Conservation (phyloP, 2,113 vertebrate species). For the Hydropotes inermis region DNA sequence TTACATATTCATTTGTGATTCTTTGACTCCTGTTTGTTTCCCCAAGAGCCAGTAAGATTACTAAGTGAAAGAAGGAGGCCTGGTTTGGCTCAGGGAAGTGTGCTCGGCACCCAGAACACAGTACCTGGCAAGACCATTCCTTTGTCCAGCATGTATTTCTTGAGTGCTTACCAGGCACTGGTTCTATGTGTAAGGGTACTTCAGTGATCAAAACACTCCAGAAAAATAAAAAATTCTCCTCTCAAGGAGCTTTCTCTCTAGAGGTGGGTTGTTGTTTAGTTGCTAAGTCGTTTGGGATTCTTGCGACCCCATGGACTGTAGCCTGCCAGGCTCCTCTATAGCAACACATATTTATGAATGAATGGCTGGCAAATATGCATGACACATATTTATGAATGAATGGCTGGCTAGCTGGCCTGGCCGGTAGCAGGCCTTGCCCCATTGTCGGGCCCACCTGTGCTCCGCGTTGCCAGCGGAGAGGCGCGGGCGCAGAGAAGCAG, state of each 20-base stretch:
- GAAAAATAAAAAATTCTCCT: neutral
- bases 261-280: neutral
- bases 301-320: neutral
- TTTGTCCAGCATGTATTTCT: neutral
- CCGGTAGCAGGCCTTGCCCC: neutral
- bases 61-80: neutral
- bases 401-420: neutral
- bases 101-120: neutral
- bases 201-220: neutral
- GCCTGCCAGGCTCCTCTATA: neutral
- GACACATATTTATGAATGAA: neutral
- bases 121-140: neutral
- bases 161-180: neutral
- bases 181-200: neutral
- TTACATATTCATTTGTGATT: neutral
- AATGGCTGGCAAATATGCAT: neutral
- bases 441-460: conserved; percentile 72
- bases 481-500: conserved; percentile 63
- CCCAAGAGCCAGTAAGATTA: neutral
- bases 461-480: neutral
- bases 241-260: neutral
- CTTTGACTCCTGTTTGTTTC: neutral
- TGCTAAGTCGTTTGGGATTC: neutral
- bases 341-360: neutral
- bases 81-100: neutral